phyloP scores from a whole-genome alignment of 2,797 vertebrate genomes.

The Helicolenus hilgendorfi region DNA sequence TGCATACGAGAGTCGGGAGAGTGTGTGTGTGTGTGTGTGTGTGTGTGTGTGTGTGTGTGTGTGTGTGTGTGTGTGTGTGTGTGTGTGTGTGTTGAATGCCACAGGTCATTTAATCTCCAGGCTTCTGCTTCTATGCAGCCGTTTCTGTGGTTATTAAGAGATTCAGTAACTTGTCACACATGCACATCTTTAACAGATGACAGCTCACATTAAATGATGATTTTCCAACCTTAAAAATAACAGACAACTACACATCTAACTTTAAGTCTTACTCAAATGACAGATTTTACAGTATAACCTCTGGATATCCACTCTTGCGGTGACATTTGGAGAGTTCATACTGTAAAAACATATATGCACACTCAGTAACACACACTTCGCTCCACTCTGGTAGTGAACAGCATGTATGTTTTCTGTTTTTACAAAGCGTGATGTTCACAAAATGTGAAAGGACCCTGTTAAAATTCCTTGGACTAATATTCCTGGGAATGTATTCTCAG shows the following conservation, averaged over 20 bases:
- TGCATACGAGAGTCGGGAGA: not conserved
- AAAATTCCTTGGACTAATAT: constrained; percentile 70
- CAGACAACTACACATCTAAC: constrained; percentile 6
- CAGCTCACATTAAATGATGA: not conserved
- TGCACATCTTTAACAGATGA: constrained; percentile 2
- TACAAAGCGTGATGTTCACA: not conserved
- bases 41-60: not conserved
- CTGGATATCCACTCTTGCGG: constrained; percentile 10
- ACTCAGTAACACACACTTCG: not conserved
- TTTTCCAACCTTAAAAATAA: constrained; percentile 27
- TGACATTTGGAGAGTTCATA: constrained; percentile 22
- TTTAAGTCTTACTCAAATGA: constrained; percentile 11
- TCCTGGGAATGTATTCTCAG: constrained; percentile 63
- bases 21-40: not conserved
- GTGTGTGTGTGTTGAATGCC: not conserved
- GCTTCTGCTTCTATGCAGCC: constrained; percentile 10
- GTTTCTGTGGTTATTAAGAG: constrained; percentile 37
- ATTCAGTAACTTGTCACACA: constrained; percentile 21
- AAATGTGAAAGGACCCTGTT: constrained; percentile 49
- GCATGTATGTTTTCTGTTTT: not conserved
- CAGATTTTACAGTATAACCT: constrained; percentile 13
- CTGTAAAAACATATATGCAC: not conserved
- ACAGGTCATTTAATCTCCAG: constrained; percentile 37
- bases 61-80: not conserved
- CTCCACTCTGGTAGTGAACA: not conserved